Conservation (phyloP, 2,113 vertebrate genomes). For the Hyperoodon ampullatus region DNA sequence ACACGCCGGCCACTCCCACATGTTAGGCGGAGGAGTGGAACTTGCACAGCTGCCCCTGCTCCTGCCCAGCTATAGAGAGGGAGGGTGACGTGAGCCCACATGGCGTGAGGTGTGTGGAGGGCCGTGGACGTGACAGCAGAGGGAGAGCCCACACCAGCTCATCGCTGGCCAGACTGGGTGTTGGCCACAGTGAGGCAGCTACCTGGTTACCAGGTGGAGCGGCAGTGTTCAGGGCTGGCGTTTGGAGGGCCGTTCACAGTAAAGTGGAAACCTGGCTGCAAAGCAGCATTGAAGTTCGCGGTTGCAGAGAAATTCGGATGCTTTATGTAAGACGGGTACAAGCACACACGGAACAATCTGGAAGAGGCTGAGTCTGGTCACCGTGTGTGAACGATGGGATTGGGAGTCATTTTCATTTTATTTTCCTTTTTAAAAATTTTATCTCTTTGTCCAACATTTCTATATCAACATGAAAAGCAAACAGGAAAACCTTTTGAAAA, state of each 20-base stretch:
- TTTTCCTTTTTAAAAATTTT: neutral
- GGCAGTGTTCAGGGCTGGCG: rapidly evolving
- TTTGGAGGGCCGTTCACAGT: neutral
- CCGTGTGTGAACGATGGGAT: neutral
- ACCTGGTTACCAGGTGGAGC: rapidly evolving
- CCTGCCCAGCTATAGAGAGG: rapidly evolving
- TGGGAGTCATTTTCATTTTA: neutral
- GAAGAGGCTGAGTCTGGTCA: neutral
- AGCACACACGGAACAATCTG: rapidly evolving
- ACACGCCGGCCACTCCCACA: neutral
- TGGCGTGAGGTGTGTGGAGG: neutral
- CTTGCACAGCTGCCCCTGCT: neutral
- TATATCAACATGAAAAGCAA: neutral
- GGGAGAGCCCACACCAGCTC: rapidly evolving
- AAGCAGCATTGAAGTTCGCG: rapidly evolving
- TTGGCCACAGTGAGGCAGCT: rapidly evolving
- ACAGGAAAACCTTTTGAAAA: neutral
- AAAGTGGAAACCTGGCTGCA: neutral
- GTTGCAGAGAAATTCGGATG: rapidly evolving
- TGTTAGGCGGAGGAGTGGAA: neutral
- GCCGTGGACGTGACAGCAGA: rapidly evolving
- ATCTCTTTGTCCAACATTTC: neutral
- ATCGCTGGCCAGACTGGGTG: rapidly evolving
- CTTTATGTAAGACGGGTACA: rapidly evolving
- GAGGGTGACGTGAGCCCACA: rapidly evolving